These are phyloP conservation scores for Columba guinea DNA, from an alignment of 2,797 vertebrate species.

Conservation along the genomic window DNA sequence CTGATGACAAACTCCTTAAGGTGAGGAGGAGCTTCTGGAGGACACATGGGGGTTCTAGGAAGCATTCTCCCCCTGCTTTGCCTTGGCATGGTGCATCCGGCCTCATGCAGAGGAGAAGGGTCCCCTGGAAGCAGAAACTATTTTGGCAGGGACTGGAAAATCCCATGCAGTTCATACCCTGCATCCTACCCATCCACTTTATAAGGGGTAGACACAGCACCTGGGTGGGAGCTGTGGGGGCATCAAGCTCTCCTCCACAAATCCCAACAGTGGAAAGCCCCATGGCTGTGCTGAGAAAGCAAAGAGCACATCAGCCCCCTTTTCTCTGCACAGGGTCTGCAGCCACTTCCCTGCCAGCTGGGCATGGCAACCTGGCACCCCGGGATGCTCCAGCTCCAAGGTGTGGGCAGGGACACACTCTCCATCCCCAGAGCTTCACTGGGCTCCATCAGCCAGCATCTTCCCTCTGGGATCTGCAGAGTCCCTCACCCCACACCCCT, in stretches of 20 bases:
- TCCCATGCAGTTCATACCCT: background rate
- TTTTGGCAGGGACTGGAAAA: background rate
- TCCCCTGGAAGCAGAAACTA: background rate
- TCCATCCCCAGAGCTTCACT: background rate
- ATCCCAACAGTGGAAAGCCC: background rate
- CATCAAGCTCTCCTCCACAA: background rate
- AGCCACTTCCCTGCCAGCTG: accelerated
- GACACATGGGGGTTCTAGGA: accelerated
- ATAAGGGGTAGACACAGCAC: background rate
- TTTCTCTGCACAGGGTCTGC: accelerated
- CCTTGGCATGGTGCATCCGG: background rate
- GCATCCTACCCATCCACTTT: background rate
- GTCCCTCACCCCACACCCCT: background rate
- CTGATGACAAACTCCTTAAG: accelerated
- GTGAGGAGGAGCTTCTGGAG: background rate
- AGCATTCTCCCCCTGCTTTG: background rate
- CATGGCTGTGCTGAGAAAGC: background rate
- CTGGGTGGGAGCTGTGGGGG: background rate
- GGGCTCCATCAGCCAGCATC: background rate
- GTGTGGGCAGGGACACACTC: accelerated
- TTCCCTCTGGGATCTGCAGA: background rate
- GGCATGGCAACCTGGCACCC: background rate
- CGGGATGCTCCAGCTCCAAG: background rate
- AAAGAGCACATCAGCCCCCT: background rate
- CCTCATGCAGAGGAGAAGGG: accelerated